Percentiles rank a stretch among this genome's conserved stretches.
phyloP scores from a whole-genome alignment of 2,888 invertebrate genomes.

The Pyrgus malvae region DNA sequence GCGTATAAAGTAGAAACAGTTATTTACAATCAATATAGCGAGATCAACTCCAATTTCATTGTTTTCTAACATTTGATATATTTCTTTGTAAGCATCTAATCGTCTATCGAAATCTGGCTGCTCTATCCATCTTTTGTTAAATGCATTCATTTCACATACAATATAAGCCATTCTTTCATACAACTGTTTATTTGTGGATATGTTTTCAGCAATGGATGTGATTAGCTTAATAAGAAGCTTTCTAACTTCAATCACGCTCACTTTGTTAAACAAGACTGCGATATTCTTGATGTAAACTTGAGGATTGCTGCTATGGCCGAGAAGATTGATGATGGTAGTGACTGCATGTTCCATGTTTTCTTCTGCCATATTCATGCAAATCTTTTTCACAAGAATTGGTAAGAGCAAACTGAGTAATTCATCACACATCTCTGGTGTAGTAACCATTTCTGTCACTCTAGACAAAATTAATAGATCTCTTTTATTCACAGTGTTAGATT shows the following conservation, averaged over 20 bases:
- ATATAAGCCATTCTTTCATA: conserved; percentile 79
- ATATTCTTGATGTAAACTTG: conserved; percentile 85
- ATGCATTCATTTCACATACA: conserved; percentile 90
- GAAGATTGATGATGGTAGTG: conserved; percentile 87
- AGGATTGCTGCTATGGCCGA: conserved; percentile 85
- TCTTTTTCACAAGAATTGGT: conserved; percentile 87
- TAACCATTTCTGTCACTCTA: conserved; percentile 88
- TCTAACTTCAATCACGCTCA: conserved; percentile 84
- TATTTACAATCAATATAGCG: conserved; percentile 89
- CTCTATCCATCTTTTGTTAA: conserved; percentile 93
- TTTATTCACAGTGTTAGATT: conserved; percentile 83
- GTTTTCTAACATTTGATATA: conserved; percentile 79
- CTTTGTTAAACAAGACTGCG: conserved; percentile 87
- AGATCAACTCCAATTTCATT: conserved; percentile 83
- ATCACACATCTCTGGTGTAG: conserved; percentile 85
- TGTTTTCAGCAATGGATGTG: conserved; percentile 78
- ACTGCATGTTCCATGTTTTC: conserved; percentile 87
- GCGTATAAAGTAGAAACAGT: conserved; percentile 89
- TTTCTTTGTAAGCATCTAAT: conserved; percentile 88
- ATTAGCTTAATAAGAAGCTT: conserved; percentile 86
- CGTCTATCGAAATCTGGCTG: conserved; percentile 95
- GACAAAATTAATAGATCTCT: conserved; percentile 88
- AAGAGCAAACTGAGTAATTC: conserved; percentile 86
- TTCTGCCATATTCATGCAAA: conserved; percentile 82
- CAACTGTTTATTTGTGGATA: conserved; percentile 56